These are phyloP conservation scores for Ephialtes manifestator DNA, from an alignment of 2,888 invertebrate genomes.

Conservation along the genomic window DNA sequence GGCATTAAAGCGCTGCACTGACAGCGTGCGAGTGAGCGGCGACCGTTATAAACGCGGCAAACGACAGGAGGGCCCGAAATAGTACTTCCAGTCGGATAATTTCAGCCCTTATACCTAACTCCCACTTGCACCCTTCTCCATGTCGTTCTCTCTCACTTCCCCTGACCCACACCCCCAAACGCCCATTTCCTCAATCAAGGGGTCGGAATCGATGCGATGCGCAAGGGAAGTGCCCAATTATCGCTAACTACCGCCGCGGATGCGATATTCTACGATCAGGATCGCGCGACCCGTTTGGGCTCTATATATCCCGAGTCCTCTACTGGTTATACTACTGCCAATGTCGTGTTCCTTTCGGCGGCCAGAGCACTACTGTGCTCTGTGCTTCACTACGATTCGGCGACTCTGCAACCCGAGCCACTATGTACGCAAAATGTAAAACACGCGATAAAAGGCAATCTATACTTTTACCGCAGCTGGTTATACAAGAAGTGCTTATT, in stretches of 20 bases:
- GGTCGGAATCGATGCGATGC: slow-evolving; percentile 81
- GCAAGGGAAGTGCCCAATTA: slow-evolving; percentile 84
- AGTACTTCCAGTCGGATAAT: slow-evolving; percentile 77
- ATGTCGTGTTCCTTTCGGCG: slow-evolving; percentile 38
- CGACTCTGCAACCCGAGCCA: neutral
- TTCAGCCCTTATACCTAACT: slow-evolving; percentile 71
- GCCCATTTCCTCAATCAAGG: slow-evolving; percentile 83
- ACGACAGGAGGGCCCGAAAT: slow-evolving; percentile 66
- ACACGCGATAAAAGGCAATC: slow-evolving; percentile 18
- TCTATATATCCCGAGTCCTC: slow-evolving; percentile 48
- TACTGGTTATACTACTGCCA: slow-evolving; percentile 22
- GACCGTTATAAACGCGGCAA: slow-evolving; percentile 66
- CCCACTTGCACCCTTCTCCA: slow-evolving; percentile 10
- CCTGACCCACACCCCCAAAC: slow-evolving; percentile 68
- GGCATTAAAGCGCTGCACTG: neutral
- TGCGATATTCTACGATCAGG: slow-evolving; percentile 76
- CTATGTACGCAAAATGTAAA: slow-evolving; percentile 11
- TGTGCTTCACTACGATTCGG: neutral
- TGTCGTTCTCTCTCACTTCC: slow-evolving; percentile 39
- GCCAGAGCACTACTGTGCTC: slow-evolving; percentile 7
- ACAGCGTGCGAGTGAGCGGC: slow-evolving; percentile 56
- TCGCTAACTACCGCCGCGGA: slow-evolving; percentile 81
- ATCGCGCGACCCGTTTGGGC: slow-evolving; percentile 48
- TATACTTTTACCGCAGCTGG: neutral
- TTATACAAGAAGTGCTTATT: neutral